phyloP scores from a whole-genome alignment of 2,888 invertebrate genomes.

The Phaedon cochleariae region DNA sequence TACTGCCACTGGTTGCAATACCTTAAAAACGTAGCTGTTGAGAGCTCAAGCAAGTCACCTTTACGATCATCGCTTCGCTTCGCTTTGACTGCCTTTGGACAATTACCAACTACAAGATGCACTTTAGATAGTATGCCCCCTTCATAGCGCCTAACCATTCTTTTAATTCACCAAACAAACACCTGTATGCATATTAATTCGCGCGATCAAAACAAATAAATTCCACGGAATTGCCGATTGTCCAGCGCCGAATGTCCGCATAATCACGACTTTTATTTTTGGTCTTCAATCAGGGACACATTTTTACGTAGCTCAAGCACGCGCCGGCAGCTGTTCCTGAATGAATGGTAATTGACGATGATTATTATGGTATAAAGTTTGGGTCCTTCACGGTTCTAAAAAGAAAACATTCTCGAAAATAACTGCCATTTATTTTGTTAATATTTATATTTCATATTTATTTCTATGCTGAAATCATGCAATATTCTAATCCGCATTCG shows the following conservation, averaged over 20 bases:
- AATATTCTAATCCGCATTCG: too few species aligned
- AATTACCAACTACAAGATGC: constrained; percentile 31
- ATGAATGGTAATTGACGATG: neutral
- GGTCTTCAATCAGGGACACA: neutral
- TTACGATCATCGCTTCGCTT: constrained; percentile 27
- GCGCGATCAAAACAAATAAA: constrained; percentile 22
- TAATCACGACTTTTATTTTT: constrained; percentile 6
- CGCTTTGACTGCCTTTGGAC: constrained; percentile 33
- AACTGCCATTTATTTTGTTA: too few species aligned
- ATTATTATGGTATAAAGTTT: neutral
- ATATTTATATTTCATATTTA: too few species aligned
- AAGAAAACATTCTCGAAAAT: neutral
- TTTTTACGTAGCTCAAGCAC: neutral
- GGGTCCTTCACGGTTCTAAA: neutral
- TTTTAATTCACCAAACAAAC: constrained; percentile 25
- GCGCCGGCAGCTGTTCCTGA: neutral
- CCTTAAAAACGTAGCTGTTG: constrained; percentile 17
- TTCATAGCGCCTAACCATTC: neutral
- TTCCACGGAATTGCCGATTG: constrained; percentile 20
- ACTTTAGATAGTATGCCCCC: constrained; percentile 31
- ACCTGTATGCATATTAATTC: constrained; percentile 36
- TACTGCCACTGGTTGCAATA: neutral
- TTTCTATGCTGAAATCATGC: too few species aligned
- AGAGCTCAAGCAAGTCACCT: constrained; percentile 27
- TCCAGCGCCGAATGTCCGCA: constrained; percentile 6